A percentile compares a stretch with the other conserved stretches of the same genome.
Conservation (phyloP, 2,113 vertebrate species). For the Chaetorhynchus papuensis region DNA sequence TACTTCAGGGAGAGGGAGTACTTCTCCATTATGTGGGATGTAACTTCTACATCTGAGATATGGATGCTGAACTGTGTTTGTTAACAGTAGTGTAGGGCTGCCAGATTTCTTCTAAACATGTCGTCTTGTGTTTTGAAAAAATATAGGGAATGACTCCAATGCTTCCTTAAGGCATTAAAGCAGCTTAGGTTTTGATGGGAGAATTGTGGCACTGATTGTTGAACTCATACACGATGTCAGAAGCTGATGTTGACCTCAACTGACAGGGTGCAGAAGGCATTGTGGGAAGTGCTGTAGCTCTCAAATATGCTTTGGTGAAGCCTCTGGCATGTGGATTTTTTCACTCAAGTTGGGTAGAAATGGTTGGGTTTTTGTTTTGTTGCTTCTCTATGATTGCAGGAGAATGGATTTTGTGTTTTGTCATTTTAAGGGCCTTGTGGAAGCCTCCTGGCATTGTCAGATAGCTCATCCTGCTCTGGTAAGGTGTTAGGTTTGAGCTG, state of each 20-base stretch:
- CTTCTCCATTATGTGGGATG: not conserved
- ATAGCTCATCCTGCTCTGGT: not conserved
- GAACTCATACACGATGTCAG: fast-evolving
- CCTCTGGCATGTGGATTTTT: not conserved
- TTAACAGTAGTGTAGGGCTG: not conserved
- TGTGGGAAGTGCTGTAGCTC: not conserved
- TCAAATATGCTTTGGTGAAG: not conserved
- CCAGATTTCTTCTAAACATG: not conserved
- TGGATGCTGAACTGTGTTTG: not conserved
- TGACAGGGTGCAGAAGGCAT: not conserved
- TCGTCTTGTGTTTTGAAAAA: slow-evolving; percentile 15
- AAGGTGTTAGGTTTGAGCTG: not conserved
- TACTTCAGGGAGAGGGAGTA: not conserved
- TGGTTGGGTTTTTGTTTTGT: not conserved
- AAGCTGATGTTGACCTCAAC: not conserved
- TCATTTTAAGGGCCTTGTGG: not conserved
- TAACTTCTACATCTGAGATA: not conserved
- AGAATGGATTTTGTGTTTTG: not conserved
- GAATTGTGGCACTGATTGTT: not conserved
- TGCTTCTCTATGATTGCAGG: not conserved
- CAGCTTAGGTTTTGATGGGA: not conserved
- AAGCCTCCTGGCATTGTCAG: not conserved
- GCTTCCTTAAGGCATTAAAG: not conserved
- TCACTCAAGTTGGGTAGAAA: not conserved
- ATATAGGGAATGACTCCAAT: not conserved